These are phyloP conservation scores for Rafetus swinhoei DNA, from an alignment of 2,113 vertebrate genomes.

Conservation along the genomic window DNA sequence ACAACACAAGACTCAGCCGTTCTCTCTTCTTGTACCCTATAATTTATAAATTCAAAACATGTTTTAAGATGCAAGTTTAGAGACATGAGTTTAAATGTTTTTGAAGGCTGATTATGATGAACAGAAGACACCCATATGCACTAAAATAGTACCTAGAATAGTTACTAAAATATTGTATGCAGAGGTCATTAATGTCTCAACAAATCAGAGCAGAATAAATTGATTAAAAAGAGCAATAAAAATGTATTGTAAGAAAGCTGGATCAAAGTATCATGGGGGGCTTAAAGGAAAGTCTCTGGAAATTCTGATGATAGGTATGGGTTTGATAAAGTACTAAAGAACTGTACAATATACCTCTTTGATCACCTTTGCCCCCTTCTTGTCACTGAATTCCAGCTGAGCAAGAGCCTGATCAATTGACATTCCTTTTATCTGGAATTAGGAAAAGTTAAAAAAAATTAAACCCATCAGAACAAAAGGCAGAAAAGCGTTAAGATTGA, in stretches of 20 bases:
- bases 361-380: constrained; percentile 94
- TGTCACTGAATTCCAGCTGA: constrained; percentile 94
- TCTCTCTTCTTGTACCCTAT: background rate
- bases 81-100: background rate
- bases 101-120: background rate
- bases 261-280: background rate
- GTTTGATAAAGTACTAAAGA: background rate
- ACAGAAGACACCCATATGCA: background rate
- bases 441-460: background rate
- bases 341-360: constrained; percentile 84
- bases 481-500: background rate
- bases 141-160: background rate
- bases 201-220: background rate
- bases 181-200: background rate
- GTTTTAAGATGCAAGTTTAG: background rate
- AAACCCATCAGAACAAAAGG: background rate
- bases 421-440: constrained; percentile 91
- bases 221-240: background rate
- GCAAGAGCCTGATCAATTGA: constrained; percentile 92
- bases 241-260: rapidly evolving
- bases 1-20: background rate
- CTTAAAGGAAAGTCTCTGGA: background rate
- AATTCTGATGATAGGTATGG: background rate
- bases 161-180: background rate
- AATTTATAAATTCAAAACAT: background rate